These are phyloP conservation scores for Jacana jacana DNA, from an alignment of 2,113 vertebrate genomes.

Conservation along the genomic window DNA sequence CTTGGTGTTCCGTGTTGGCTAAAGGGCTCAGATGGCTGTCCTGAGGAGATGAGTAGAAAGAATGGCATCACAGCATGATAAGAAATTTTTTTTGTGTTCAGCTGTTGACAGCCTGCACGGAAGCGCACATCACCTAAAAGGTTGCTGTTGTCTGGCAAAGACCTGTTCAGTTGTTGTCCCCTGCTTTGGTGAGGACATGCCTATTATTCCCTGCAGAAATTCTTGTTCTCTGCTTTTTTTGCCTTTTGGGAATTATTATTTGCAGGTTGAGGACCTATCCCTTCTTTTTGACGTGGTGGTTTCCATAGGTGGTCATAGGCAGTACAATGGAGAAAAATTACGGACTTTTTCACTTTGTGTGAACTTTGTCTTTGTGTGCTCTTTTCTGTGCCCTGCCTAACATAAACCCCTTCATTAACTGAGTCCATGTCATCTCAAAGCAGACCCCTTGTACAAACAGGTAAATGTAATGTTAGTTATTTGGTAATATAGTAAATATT, in stretches of 20 bases:
- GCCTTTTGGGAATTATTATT: not conserved
- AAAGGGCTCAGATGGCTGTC: not conserved
- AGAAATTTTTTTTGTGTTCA: not conserved
- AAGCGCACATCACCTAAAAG: not conserved
- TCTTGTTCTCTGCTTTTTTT: not conserved
- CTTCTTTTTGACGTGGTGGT: not conserved
- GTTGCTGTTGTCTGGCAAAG: not conserved
- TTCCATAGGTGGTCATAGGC: not conserved
- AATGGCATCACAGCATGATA: not conserved
- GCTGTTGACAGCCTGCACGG: not conserved
- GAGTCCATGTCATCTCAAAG: not conserved
- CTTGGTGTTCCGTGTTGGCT: not conserved
- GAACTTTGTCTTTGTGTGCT: not conserved
- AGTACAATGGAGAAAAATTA: not conserved
- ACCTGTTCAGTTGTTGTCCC: not conserved
- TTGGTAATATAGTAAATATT: not conserved
- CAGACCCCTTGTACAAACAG: not conserved
- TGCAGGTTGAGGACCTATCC: not conserved
- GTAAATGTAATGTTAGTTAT: not conserved
- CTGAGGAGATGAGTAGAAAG: not conserved
- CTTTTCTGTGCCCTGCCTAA: not conserved
- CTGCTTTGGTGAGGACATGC: not conserved
- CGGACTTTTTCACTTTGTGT: not conserved
- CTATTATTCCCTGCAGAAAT: not conserved
- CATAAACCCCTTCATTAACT: not conserved